phyloP scores from a whole-genome alignment of 2,888 invertebrate species.

The Limnephilus rhombicus region DNA sequence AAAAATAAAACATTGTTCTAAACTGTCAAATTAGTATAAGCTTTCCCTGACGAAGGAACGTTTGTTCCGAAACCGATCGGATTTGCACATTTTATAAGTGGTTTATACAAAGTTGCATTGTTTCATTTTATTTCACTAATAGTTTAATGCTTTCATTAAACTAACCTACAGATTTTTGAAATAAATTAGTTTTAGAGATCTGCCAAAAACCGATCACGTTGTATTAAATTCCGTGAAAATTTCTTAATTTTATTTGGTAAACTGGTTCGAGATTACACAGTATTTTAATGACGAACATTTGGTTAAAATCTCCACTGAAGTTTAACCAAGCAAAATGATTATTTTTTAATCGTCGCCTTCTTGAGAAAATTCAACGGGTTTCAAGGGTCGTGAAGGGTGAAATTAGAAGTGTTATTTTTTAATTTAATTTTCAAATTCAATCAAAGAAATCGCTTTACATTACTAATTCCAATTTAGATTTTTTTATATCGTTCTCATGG shows the following conservation, averaged over 20 bases:
- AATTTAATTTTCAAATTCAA: background rate
- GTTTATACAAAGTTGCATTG: too few relatives aligned
- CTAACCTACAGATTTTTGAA: background rate
- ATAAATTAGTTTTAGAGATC: background rate
- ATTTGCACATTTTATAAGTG: too few relatives aligned
- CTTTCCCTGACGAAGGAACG: too few relatives aligned
- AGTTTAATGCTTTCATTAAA: too few relatives aligned
- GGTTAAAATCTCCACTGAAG: background rate
- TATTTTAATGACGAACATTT: background rate
- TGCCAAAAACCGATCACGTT: background rate
- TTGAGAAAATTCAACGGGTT: background rate
- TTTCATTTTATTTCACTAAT: too few relatives aligned
- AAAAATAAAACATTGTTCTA: too few relatives aligned
- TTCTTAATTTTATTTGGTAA: background rate
- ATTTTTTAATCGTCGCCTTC: background rate
- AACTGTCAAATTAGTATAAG: too few relatives aligned
- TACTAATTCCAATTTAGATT: background rate
- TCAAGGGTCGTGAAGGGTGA: background rate
- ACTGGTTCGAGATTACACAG: background rate
- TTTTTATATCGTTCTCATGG: background rate
- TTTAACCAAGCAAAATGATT: background rate
- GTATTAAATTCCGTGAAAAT: background rate
- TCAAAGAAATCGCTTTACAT: background rate
- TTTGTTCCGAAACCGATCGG: too few relatives aligned
- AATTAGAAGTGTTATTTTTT: background rate